These are phyloP conservation scores for Achlya flavicornis DNA, from an alignment of 2,888 invertebrate genomes.

Conservation along the genomic window DNA sequence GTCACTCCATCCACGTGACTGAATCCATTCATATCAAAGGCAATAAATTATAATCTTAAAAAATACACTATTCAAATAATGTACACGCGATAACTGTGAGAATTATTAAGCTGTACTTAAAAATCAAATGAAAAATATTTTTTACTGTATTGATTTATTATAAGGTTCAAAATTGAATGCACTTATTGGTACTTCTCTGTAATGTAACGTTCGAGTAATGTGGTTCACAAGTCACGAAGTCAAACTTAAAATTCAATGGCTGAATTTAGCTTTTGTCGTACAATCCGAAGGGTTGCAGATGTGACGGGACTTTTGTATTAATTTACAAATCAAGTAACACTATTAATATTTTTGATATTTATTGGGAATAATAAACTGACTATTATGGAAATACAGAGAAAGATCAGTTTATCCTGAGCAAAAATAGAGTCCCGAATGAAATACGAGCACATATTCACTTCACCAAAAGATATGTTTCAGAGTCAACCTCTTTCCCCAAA, in stretches of 20 bases:
- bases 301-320: not conserved
- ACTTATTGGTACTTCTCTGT: not conserved
- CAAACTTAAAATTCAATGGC: not conserved
- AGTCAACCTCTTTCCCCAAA: too few species aligned
- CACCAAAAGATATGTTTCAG: too few species aligned
- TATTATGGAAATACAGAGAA: too few species aligned
- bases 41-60: slow-evolving; percentile 60
- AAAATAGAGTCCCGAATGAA: not conserved
- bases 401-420: not conserved
- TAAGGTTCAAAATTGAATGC: not conserved
- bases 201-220: not conserved
- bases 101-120: slow-evolving; percentile 42
- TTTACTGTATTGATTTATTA: not conserved
- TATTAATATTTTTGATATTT: not conserved
- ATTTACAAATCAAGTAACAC: not conserved
- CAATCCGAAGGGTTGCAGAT: not conserved
- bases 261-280: not conserved
- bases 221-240: slow-evolving; percentile 4
- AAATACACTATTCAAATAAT: slow-evolving; percentile 58
- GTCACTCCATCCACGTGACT: slow-evolving; percentile 53
- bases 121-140: not conserved
- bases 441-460: too few species aligned
- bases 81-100: slow-evolving; percentile 47
- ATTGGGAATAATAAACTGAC: too few species aligned
- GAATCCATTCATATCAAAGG: slow-evolving; percentile 57